These are phyloP conservation scores for Prosapia bicincta DNA, from an alignment of 2,888 invertebrate genomes.

Conservation along the genomic window DNA sequence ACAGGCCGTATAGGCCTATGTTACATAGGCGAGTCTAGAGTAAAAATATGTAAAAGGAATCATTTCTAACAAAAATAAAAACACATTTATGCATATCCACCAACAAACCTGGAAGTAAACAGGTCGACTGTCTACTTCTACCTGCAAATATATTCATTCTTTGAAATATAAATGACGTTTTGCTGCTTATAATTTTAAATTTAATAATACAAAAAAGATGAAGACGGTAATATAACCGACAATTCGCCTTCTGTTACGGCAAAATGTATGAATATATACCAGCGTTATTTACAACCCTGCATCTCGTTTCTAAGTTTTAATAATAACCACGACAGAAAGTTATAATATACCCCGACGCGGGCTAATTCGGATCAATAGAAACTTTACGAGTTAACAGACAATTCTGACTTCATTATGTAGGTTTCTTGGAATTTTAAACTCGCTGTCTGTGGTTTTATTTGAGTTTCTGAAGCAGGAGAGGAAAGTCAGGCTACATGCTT, in stretches of 20 bases:
- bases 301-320: not conserved
- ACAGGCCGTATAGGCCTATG: too few relatives aligned
- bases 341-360: not conserved
- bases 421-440: not conserved
- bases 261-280: not conserved
- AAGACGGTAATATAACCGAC: not conserved
- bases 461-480: too few relatives aligned
- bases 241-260: not conserved
- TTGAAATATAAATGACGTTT: not conserved
- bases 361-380: not conserved
- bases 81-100: too few relatives aligned
- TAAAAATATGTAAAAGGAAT: too few relatives aligned
- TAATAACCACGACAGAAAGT: not conserved
- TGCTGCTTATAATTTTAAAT: not conserved
- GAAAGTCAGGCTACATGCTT: too few relatives aligned
- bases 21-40: too few relatives aligned
- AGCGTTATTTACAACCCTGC: not conserved
- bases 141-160: not conserved
- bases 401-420: not conserved
- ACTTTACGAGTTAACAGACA: not conserved
- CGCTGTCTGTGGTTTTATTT: too few relatives aligned
- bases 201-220: not conserved
- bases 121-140: too few relatives aligned
- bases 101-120: too few relatives aligned
- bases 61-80: too few relatives aligned